Conservation (phyloP, 2,797 vertebrate species). For the Calcarius lapponicus region DNA sequence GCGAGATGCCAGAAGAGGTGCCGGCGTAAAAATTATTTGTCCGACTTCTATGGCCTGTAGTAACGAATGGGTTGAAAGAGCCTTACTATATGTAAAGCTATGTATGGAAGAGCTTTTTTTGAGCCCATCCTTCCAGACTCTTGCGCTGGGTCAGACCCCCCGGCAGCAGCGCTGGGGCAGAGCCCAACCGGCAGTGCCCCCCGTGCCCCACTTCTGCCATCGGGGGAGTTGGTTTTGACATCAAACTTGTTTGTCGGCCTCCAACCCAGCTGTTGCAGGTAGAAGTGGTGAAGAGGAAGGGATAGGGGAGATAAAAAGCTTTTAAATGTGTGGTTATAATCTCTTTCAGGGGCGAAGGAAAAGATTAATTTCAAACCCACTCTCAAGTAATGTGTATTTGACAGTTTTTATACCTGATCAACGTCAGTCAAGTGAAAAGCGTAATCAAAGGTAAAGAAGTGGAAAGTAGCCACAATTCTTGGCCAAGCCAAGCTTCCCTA, state of each 20-base stretch:
- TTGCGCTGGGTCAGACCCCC: neutral
- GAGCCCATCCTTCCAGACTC: neutral
- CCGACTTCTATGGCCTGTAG: neutral
- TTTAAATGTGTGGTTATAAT: neutral
- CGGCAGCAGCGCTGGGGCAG: neutral
- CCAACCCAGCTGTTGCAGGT: neutral
- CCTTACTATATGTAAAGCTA: too few relatives aligned
- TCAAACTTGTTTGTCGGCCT: neutral
- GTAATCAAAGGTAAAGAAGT: neutral
- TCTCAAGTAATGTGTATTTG: neutral
- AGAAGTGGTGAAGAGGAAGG: neutral
- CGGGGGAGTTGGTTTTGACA: too few relatives aligned
- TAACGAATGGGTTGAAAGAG: neutral
- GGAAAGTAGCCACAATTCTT: neutral
- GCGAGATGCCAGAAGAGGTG: neutral
- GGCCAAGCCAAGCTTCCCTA: neutral
- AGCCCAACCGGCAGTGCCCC: accelerated
- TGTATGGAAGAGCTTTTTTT: neutral
- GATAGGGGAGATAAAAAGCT: accelerated
- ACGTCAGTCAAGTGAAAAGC: neutral
- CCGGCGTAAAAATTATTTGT: neutral
- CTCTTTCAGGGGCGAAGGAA: neutral
- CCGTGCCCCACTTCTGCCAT: accelerated
- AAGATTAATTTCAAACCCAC: neutral
- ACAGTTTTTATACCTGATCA: neutral